Conservation (phyloP, 1,140 invertebrate species). For the Stratiolaelaps scimitus region DNA sequence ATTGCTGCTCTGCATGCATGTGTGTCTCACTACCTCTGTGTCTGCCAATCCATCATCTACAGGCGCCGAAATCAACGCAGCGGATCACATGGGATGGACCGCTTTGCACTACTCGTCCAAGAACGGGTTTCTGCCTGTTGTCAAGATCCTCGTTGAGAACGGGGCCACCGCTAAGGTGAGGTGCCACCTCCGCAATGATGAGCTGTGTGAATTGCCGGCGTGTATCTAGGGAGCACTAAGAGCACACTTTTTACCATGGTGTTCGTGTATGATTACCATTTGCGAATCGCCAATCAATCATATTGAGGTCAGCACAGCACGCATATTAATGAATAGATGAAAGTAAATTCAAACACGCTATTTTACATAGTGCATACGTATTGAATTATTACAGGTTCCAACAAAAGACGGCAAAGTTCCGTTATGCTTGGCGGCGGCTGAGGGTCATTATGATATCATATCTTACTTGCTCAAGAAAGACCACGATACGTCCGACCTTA, state of each 20-base stretch:
- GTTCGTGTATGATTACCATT: neutral
- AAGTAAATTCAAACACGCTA: no score
- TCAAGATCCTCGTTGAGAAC: conserved; percentile 83
- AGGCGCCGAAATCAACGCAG: conserved; percentile 87
- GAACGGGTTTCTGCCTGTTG: conserved; percentile 85
- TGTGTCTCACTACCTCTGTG: no score
- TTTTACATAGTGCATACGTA: neutral
- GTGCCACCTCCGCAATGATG: conserved; percentile 49
- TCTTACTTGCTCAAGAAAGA: conserved; percentile 93
- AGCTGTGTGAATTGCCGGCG: no score
- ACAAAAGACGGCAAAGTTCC: conserved; percentile 68
- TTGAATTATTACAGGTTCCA: conserved; percentile 32
- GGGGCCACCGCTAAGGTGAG: conserved; percentile 83
- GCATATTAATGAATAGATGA: no score
- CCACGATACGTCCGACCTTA: conserved; percentile 86
- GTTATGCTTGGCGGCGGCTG: conserved; percentile 90
- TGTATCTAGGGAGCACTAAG: neutral
- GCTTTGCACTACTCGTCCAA: conserved; percentile 87
- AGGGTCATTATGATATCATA: conserved; percentile 87
- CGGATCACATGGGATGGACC: conserved; percentile 90
- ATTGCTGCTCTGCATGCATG: no score
- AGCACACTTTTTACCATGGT: neutral
- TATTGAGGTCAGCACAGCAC: no score
- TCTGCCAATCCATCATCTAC: no score
- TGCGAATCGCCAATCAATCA: no score